A percentile compares a stretch with the other conserved stretches of the same genome.
Evolutionary conservation across 2,113 vertebrate genomes (phyloP).

Genomic region (Hymenochirus boettgeri): DNA sequence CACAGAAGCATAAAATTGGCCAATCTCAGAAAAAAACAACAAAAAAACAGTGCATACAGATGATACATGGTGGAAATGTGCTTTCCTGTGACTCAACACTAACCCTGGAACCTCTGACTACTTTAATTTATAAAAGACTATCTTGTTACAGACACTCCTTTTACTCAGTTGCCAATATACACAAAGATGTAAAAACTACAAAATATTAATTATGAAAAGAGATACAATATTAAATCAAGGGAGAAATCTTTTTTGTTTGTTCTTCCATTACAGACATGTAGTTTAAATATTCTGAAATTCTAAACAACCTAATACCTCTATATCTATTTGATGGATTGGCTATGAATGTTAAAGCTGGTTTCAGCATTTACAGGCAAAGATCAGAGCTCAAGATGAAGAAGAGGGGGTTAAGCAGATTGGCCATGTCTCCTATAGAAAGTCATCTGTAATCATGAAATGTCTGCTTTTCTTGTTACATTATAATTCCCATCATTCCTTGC

Average conservation of each 20-base stretch:
- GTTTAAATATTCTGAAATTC: slow-evolving; percentile 25
- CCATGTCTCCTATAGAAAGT: too few species aligned
- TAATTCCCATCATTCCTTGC: too few species aligned
- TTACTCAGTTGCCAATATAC: slow-evolving; percentile 26
- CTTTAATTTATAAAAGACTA: slow-evolving; percentile 38
- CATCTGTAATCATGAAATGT: too few species aligned
- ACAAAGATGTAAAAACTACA: slow-evolving; percentile 42
- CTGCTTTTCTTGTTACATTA: too few species aligned
- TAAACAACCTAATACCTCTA: too few species aligned
- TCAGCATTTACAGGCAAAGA: too few species aligned
- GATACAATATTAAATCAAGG: slow-evolving; percentile 30
- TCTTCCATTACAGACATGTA: slow-evolving; percentile 26
- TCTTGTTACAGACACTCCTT: slow-evolving; percentile 41
- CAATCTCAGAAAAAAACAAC: slow-evolving; percentile 37
- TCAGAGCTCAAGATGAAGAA: too few species aligned
- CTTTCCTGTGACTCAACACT: slow-evolving; percentile 28
- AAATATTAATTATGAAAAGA: slow-evolving; percentile 37
- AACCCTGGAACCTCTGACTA: slow-evolving; percentile 35
- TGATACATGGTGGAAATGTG: slow-evolving; percentile 34
- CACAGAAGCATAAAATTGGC: slow-evolving; percentile 19
- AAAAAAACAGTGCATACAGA: slow-evolving; percentile 32
- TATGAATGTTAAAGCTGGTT: too few species aligned
- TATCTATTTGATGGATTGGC: too few species aligned
- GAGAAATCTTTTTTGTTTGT: slow-evolving; percentile 35
- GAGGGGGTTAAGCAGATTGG: too few species aligned